phyloP scores from a whole-genome alignment of 2,888 invertebrate species.

The Cenopis cana region DNA sequence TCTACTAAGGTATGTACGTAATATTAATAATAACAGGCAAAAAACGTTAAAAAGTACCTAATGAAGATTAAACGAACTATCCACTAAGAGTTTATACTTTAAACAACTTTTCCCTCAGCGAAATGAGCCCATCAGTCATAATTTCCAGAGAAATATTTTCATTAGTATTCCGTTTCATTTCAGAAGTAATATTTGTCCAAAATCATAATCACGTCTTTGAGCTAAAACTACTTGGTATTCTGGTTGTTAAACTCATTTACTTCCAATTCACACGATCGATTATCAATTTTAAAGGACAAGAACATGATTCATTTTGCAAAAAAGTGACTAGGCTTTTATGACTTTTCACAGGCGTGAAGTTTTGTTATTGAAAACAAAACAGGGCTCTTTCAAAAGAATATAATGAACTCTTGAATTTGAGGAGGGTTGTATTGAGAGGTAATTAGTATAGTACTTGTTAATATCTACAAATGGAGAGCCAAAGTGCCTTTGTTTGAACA shows the following conservation, averaged over 20 bases:
- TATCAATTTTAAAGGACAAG: neutral
- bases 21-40: neutral
- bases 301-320: neutral
- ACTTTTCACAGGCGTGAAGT: neutral
- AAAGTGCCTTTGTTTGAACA: constrained; percentile 20
- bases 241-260: neutral
- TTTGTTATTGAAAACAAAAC: constrained; percentile 29
- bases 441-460: constrained; percentile 15
- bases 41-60: neutral
- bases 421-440: constrained; percentile 15
- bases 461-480: constrained; percentile 25
- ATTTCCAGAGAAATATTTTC: constrained; percentile 16
- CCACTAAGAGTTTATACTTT: neutral
- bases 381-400: constrained; percentile 19
- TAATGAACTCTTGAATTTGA: constrained; percentile 20
- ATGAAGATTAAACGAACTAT: neutral
- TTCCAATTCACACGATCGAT: neutral
- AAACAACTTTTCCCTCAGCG: neutral
- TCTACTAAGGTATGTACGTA: neutral
- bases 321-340: neutral
- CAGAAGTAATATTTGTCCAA: neutral
- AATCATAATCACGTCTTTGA: constrained; percentile 1
- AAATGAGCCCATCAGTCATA: constrained; percentile 18
- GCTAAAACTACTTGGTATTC: neutral
- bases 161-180: neutral